These are phyloP conservation scores for Saccostrea echinata DNA, from an alignment of 1,140 invertebrate species.

Conservation along the genomic window DNA sequence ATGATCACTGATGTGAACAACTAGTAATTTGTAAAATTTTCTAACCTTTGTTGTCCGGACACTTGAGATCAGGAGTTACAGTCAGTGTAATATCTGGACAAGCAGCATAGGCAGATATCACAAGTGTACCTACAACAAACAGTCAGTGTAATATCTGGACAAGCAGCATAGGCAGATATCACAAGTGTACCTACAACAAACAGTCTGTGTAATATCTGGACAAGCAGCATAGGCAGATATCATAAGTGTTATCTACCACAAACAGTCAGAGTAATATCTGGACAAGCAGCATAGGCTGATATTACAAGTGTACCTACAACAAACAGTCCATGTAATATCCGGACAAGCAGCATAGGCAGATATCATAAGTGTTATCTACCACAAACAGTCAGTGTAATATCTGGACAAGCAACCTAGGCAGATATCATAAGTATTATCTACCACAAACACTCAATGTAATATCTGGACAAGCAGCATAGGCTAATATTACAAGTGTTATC, in stretches of 20 bases:
- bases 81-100: conserved; percentile 83
- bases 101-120: conserved; percentile 79
- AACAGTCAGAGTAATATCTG: conserved; percentile 81
- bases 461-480: too few species aligned
- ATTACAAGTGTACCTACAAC: too few species aligned
- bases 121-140: conserved; percentile 94
- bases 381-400: not conserved
- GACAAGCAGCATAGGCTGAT: conserved; percentile 47
- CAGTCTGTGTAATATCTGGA: too few species aligned
- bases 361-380: conserved; percentile 91
- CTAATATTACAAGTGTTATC: too few species aligned
- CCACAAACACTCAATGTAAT: too few species aligned
- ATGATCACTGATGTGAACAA: too few species aligned
- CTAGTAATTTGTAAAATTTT: not conserved
- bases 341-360: conserved; percentile 91
- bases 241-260: conserved; percentile 94
- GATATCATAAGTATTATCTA: too few species aligned
- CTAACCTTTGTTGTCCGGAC: conserved; percentile 81
- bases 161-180: too few species aligned
- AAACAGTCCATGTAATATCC: too few species aligned
- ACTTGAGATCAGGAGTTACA: conserved; percentile 94
- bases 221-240: conserved; percentile 83
- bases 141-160: conserved; percentile 65
- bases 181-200: too few species aligned
- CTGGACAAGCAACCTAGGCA: too few species aligned